These are phyloP conservation scores for Mustela lutreola DNA, from an alignment of 2,113 vertebrate genomes.

Conservation along the genomic window DNA sequence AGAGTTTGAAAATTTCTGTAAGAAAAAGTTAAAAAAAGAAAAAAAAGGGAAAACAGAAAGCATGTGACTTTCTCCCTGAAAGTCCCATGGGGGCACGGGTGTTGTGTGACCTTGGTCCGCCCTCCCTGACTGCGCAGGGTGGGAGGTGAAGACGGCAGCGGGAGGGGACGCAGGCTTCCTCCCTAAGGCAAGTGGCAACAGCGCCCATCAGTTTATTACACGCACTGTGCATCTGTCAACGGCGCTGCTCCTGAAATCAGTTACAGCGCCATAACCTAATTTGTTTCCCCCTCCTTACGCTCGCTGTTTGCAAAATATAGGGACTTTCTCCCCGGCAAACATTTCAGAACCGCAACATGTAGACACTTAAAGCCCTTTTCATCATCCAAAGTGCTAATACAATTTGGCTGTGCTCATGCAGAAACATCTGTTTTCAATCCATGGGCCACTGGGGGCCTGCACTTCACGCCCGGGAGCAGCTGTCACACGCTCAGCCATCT, in stretches of 20 bases:
- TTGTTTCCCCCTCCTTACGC: slow-evolving; percentile 21
- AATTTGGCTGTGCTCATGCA: slow-evolving; percentile 30
- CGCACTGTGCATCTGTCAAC: not conserved
- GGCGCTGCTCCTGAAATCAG: not conserved
- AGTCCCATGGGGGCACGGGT: not conserved
- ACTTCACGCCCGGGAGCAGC: slow-evolving; percentile 19
- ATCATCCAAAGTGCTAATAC: slow-evolving; percentile 61
- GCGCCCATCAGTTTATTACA: not conserved
- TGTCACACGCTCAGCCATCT: slow-evolving; percentile 6
- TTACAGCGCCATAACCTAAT: slow-evolving; percentile 4
- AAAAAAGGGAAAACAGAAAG: not conserved
- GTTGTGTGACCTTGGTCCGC: not conserved
- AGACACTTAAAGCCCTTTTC: slow-evolving; percentile 31
- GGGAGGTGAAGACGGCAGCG: not conserved
- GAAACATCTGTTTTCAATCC: slow-evolving; percentile 67
- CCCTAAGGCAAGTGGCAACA: not conserved
- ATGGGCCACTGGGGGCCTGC: not conserved
- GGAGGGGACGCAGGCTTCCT: not conserved
- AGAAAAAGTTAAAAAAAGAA: not conserved
- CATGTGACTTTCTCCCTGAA: not conserved
- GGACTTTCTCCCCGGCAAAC: not conserved
- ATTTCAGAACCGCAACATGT: not conserved
- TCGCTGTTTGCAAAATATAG: slow-evolving; percentile 54
- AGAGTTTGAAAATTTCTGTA: not conserved
- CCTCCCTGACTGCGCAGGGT: not conserved